Evolutionary conservation across 35 echinoderm and acorn worm genomes (phyloP), one percentile per base, ranked within the genome.

Genomic region (Nesometra sesokonis): DNA sequence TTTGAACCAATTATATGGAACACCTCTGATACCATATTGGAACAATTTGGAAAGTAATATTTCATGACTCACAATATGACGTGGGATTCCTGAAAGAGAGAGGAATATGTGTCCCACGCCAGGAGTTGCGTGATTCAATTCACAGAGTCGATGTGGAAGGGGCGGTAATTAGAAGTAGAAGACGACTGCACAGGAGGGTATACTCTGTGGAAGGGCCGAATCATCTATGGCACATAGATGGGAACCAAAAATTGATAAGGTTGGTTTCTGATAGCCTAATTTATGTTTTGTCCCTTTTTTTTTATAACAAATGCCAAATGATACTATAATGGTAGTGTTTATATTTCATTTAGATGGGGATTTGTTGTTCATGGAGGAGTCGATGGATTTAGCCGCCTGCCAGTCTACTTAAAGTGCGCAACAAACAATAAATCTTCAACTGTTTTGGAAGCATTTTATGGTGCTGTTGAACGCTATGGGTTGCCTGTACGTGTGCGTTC

Each of bases 141-240:
- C 36, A 39, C 2, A 77, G 88, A 17, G 47, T 89, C 0, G 89
- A 93, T 35, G 37, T 67, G 35, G 88, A 32, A 67, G 84, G 84
- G 34, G 78, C 83, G 32, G 91, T 82, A 29, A n/a, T 90, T 15
- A 9, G 87, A 83, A 43, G 40, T 47, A 84, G 34, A 2, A 84
- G 82, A 37, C 38, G 30, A 13, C 11, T 87, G 17, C 91, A 90
- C 30, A 52, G 91, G 19, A 2, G 91, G 21, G 80, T 83, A 0
- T 93, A 93, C 84, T 86, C 32, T 81, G 91, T 93, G 4, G 77
- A 86, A 81, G 88, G 88, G 8, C 91, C 91, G 11, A 93, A 90
- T 79, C 82, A 78, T 82, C 37, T 93, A 17, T 93, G 91, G 91
- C 91, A 93, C 82, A 84, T 93, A 30, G 91, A 93, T 89, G 91